Evolutionary conservation across 1,140 invertebrate species (phyloP), one percentile per base, ranked within the genome.

Genomic region (Drosophila asahinai): DNA sequence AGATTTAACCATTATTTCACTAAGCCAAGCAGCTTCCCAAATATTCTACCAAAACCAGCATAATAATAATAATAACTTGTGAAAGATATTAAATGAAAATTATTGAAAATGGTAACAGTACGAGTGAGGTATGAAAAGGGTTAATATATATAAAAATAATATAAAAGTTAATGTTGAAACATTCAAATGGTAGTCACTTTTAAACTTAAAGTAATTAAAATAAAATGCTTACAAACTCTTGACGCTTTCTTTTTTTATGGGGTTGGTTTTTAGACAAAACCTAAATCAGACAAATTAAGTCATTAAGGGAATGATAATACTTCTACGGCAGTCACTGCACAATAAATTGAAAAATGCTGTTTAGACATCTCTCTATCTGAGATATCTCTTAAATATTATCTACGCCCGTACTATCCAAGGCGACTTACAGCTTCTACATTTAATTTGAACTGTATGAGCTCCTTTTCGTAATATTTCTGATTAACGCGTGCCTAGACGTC

Each of bases 381-480:
- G 30, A 33, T 8, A 33, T 33, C 30, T 40, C 14, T 38, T 55
- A 38, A 38, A 49, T 27, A 51, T 38, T 62, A 22, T 73, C 67
- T 60, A 73, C 67, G 71, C 67, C 73, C 76, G 49, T 43, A 30
- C 15, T 19, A 49, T 43, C 40, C 45, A 40, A n/a, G 63, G 70
- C 80, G 79, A 93, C 93, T 93, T 93, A 93, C 91, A 91, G 81
- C 80, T 64, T 83, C 87, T 79, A 92, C 81, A 86, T 73, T 91
- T 83, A 84, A 81, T 87, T 93, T 93, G 80, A 91, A 82, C 64
- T 92, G 86, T 81, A 89, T 75, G 75, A 92, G 81, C 73, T 92
- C 86, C 91, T 93, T 81, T 92, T 93, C 92, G 73, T 86, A 82
- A 80, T 83, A 80, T 82, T 89, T 92, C 17, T 93, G 92, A 90